phyloP scores from a whole-genome alignment of 2,797 vertebrate species.

The Austrolebias charrua region DNA sequence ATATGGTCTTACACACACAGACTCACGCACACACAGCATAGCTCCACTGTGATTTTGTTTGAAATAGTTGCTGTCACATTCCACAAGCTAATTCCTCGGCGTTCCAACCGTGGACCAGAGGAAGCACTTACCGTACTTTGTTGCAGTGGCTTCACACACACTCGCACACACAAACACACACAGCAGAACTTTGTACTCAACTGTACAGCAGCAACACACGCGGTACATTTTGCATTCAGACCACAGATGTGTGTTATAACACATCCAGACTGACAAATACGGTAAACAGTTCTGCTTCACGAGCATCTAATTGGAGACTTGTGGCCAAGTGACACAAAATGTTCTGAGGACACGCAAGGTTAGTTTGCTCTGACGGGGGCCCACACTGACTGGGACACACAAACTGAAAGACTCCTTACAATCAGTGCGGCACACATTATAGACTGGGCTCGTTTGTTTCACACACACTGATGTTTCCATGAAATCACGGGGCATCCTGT shows the following conservation, averaged over 20 bases:
- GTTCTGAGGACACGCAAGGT: constrained; percentile 28
- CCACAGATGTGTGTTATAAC: constrained; percentile 21
- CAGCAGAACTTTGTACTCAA: background rate
- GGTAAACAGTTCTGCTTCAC: constrained; percentile 44
- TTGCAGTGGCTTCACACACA: constrained; percentile 21
- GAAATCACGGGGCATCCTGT: no score
- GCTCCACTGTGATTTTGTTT: constrained; percentile 35
- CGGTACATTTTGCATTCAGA: constrained; percentile 26
- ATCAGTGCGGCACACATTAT: background rate
- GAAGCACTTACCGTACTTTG: constrained; percentile 47
- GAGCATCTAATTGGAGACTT: constrained; percentile 57
- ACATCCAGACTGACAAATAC: constrained; percentile 12
- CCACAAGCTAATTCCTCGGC: constrained; percentile 55
- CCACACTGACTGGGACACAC: background rate
- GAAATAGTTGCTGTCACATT: constrained; percentile 70
- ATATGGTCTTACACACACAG: constrained; percentile 10
- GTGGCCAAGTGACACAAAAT: constrained; percentile 24
- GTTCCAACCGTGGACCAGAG: constrained; percentile 46
- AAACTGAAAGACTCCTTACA: background rate
- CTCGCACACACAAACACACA: constrained; percentile 12
- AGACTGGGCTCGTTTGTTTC: no score
- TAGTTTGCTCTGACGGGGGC: constrained; percentile 14
- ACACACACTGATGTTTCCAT: no score
- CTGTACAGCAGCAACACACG: background rate
- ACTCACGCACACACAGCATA: constrained; percentile 1